Base-by-base conservation (phyloP, 2,888 invertebrate genomes). In the Hymenopus coronatus region DNA sequence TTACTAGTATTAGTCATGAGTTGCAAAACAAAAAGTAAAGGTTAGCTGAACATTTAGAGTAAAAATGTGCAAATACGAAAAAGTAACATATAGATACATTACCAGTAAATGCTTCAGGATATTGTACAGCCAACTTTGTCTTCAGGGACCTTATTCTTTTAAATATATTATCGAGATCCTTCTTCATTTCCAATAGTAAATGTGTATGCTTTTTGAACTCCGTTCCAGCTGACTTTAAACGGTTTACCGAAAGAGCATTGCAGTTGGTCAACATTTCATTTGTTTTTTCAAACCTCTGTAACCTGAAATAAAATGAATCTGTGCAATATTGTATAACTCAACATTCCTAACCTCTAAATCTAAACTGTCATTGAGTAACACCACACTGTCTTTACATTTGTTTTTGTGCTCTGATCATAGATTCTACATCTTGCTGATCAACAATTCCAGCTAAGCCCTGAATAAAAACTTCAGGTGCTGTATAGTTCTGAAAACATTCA, bases 191-290 rank as follows among this genome's bases (percentile, higher is more conserved):
- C 14, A 96, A 93, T 2, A 99, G 94, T 2, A 98, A 94, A 90
- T 96, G 96, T 0, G 98, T 98, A 92, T 99, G 98, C 91, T 97
- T 97, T 92, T 97, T 98, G 92, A 99, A 98, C 92, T 99, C 99
- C 0, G 96, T 96, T 14, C 96, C 96, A 0, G 98, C 98, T 28
- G 96, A 96, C 92, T 98, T 97, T 88, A 98, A 95, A 20, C 99
- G 95, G 90, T 96, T 96, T 4, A 97, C 96, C 0, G 99, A 98
- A n/a, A 99, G 93, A 28, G 98, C 97, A 93, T 99, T 99, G 93
- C 99, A 99, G 93, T 99, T 99, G 15, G 98, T 96, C 54, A 99
- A 94, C 99, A 99, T 99, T 94, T 99, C 99, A 92, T 99, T 99
- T 0, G 99, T 99, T 93, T 99, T 99, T 92, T 99, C 99, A 94